A percentile compares a stretch with the other conserved stretches of the same genome.
Evolutionary conservation across 1,140 invertebrate species (phyloP).

Genomic region (Goniozus legneri): DNA sequence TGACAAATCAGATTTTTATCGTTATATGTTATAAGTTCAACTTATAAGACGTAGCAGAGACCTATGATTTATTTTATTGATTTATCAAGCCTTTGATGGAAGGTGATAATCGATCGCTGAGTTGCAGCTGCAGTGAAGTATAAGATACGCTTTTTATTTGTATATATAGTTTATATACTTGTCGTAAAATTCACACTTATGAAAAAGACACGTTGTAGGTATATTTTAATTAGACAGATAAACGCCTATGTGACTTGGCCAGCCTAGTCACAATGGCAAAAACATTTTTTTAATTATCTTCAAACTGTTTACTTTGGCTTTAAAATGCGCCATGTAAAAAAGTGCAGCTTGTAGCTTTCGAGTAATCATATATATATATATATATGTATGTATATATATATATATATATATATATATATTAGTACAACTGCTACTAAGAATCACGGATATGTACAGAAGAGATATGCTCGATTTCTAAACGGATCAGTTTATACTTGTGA

Average conservation of each 20-base stretch:
- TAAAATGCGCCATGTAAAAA: constrained; percentile 15
- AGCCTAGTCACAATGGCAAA: constrained; percentile 14
- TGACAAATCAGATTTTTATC: no score
- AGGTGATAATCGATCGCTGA: no score
- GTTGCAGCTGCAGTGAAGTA: no score
- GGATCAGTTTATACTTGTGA: no score
- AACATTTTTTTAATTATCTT: constrained; percentile 9
- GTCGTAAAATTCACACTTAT: constrained; percentile 24
- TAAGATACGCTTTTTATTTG: constrained; percentile 2
- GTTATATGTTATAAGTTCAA: no score
- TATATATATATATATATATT: constrained; percentile 8
- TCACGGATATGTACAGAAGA: constrained; percentile 30
- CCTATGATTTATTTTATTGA: no score
- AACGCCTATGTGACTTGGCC: constrained; percentile 7
- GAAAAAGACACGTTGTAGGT: constrained; percentile 20
- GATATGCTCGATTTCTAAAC: constrained; percentile 17
- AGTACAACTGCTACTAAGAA: constrained; percentile 21
- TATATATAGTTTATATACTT: constrained; percentile 12
- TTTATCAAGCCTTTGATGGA: no score
- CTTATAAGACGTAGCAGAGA: no score
- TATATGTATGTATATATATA: constrained; percentile 2
- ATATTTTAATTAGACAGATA: constrained; percentile 1
- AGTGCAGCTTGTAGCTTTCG: constrained; percentile 11
- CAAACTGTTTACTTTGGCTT: constrained; percentile 5
- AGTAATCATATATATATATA: background rate